Evolutionary conservation across 2,888 invertebrate species (phyloP).

Genomic region (Salticus scenicus): DNA sequence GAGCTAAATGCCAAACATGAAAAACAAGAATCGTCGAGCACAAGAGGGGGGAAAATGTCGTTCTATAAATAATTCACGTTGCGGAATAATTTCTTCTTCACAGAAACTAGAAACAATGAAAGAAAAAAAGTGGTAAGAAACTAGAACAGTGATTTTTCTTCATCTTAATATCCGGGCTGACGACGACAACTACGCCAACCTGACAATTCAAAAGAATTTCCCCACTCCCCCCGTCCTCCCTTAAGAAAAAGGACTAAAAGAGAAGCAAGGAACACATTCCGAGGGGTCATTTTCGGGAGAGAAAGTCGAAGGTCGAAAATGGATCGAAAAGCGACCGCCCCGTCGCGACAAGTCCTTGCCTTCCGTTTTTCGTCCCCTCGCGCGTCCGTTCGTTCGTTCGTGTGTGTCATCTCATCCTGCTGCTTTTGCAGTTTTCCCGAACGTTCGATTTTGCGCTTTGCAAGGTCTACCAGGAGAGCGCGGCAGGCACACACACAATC

Average conservation of each 20-base stretch:
- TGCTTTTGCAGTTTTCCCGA: slow-evolving; percentile 36
- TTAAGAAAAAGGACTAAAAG: neutral
- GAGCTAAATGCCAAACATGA: no score
- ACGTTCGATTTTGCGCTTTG: slow-evolving; percentile 50
- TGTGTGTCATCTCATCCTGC: slow-evolving; percentile 34
- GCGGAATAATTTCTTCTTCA: no score
- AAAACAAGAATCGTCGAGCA: no score
- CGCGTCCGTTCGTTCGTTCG: neutral
- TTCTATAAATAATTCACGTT: no score
- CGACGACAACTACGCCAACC: neutral
- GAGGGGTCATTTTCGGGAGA: slow-evolving; percentile 14
- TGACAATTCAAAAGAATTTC: slow-evolving; percentile 2
- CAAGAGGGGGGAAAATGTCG: no score
- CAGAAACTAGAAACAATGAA: no score
- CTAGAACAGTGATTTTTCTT: neutral
- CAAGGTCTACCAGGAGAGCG: slow-evolving; percentile 37
- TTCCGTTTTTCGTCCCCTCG: neutral
- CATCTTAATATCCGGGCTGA: slow-evolving; percentile 3
- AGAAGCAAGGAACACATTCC: neutral
- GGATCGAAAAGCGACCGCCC: slow-evolving; percentile 9
- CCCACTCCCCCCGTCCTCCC: no score
- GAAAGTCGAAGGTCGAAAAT: slow-evolving; percentile 14
- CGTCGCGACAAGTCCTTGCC: slow-evolving; percentile 10
- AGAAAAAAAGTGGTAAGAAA: neutral
- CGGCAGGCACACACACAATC: slow-evolving; percentile 1